Percentiles rank a stretch among this genome's conserved stretches.
Conservation (phyloP, 2,888 invertebrate genomes). For the Gastracanthus pulcherrimus region DNA sequence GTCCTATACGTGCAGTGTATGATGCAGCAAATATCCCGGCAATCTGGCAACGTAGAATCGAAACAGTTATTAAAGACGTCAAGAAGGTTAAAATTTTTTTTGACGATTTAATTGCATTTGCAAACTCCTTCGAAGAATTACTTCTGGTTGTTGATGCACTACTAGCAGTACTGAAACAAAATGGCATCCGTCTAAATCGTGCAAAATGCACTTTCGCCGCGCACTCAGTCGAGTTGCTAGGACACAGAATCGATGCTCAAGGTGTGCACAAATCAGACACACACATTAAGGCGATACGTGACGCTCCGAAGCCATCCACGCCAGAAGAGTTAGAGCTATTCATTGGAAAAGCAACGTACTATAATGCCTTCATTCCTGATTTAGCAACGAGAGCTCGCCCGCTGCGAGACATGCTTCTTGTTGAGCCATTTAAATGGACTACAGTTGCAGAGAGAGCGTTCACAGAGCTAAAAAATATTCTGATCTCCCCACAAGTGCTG, state of each 20-base stretch:
- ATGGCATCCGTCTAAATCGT: conserved; percentile 40
- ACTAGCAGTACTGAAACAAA: conserved; percentile 5
- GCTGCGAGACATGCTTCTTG: conserved; percentile 39
- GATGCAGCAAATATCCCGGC: conserved; percentile 45
- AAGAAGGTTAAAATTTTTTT: conserved; percentile 42
- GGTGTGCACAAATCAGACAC: conserved; percentile 22
- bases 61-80: conserved; percentile 22
- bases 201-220: conserved; percentile 13
- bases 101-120: conserved; percentile 41
- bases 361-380: conserved; percentile 16
- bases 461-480: too few relatives aligned
- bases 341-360: conserved; percentile 15
- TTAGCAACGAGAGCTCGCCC: conserved; percentile 42
- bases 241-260: conserved; percentile 13
- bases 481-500: too few relatives aligned
- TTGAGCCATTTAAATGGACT: conserved; percentile 24
- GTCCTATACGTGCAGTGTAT: conserved; percentile 46
- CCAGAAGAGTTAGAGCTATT: conserved; percentile 3
- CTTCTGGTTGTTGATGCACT: conserved; percentile 17
- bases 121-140: conserved; percentile 33
- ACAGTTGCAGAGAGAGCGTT: conserved; percentile 18
- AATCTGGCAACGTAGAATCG: conserved; percentile 45
- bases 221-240: not conserved
- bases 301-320: not conserved
- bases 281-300: conserved; percentile 2